Conservation (phyloP, 2,888 invertebrate species). For the Blastobasis lacticolella region DNA sequence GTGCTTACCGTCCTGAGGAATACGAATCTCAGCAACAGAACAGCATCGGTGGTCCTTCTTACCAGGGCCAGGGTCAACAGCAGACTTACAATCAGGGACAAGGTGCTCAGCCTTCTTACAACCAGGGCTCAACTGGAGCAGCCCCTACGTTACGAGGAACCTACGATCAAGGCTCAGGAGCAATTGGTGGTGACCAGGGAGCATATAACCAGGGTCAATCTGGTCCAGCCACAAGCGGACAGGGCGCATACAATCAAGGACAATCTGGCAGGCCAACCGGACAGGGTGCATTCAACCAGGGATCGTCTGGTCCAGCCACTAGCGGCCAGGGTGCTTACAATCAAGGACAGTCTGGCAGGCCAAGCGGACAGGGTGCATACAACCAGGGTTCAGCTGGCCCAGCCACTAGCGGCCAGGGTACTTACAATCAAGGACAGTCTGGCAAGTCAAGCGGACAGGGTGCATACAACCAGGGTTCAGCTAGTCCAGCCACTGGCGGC, state of each 20-base stretch:
- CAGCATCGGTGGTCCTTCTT: constrained; percentile 9
- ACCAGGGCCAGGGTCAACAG: neutral
- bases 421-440: constrained; percentile 13
- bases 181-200: constrained; percentile 5
- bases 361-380: constrained; percentile 1
- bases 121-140: constrained; percentile 6
- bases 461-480: constrained; percentile 4
- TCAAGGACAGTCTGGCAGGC: constrained; percentile 1
- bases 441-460: constrained; percentile 3
- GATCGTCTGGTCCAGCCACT: constrained; percentile 4
- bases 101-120: constrained; percentile 1
- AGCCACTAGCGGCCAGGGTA: constrained; percentile 6
- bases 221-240: constrained; percentile 7
- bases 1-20: constrained; percentile 60
- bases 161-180: constrained; percentile 11
- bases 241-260: constrained; percentile 9
- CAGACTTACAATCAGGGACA: constrained; percentile 4
- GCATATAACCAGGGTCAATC: constrained; percentile 3
- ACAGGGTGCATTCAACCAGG: constrained; percentile 2
- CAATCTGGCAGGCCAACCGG: neutral
- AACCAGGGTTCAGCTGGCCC: constrained; percentile 6
- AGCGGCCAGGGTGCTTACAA: constrained; percentile 10
- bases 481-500: constrained; percentile 5
- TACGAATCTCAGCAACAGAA: constrained; percentile 33
- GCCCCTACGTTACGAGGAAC: constrained; percentile 6